Percentiles rank a stretch among this genome's conserved stretches.
These are phyloP conservation scores for Scytalopus superciliaris DNA, from an alignment of 2,113 vertebrate genomes.

Conservation along the genomic window DNA sequence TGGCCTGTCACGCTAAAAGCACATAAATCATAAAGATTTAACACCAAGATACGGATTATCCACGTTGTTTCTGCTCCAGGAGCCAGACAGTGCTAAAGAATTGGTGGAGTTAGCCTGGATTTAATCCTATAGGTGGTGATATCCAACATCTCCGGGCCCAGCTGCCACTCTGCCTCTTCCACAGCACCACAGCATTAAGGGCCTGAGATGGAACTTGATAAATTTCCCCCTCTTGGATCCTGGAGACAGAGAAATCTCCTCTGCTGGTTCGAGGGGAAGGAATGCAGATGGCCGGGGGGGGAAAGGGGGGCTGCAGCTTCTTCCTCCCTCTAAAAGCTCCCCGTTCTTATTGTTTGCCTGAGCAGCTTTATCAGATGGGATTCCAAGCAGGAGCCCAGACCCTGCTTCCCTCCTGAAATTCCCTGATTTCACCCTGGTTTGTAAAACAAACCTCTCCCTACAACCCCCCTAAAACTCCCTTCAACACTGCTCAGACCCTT, in stretches of 20 bases:
- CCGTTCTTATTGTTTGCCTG: neutral
- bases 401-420: neutral
- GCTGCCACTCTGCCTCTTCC: neutral
- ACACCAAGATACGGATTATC: no score
- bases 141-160: neutral
- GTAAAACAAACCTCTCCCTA: neutral
- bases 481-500: neutral
- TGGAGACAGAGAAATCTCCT: no score
- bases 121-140: no score
- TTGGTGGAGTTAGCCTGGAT: no score
- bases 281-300: neutral
- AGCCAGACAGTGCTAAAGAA: no score
- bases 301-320: neutral
- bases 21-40: no score
- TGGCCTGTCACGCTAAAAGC: no score
- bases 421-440: neutral
- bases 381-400: neutral
- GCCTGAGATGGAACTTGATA: conserved; percentile 32
- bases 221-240: neutral
- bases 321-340: neutral
- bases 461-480: no score
- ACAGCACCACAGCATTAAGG: neutral
- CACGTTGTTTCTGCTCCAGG: no score
- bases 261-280: neutral
- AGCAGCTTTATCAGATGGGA: conserved; percentile 9